Percentiles rank a stretch among this genome's conserved stretches.
Evolutionary conservation across 2,888 invertebrate species (phyloP).

Genomic region (Ormyrus nitidulus): DNA sequence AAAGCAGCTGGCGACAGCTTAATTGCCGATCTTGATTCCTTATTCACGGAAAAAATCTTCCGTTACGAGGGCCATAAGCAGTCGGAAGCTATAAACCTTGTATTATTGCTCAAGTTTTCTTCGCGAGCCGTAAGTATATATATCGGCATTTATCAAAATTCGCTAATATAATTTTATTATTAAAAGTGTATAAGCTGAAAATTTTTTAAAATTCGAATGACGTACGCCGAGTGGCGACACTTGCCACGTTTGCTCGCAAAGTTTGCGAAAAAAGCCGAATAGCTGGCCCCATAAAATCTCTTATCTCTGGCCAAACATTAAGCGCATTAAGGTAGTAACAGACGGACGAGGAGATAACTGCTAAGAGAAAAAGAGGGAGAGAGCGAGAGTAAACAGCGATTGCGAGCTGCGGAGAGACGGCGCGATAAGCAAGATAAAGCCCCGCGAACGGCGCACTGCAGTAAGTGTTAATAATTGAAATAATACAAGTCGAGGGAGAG

Average conservation of each 20-base stretch:
- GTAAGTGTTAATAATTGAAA: conserved; percentile 55
- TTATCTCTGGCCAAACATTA: too few relatives aligned
- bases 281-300: too few relatives aligned
- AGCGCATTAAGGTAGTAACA: conserved; percentile 5
- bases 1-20: background rate
- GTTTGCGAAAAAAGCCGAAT: background rate
- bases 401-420: background rate
- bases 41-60: too few relatives aligned
- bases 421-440: conserved; percentile 40
- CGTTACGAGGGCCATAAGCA: too few relatives aligned
- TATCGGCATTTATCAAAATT: too few relatives aligned
- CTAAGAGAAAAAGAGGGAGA: background rate
- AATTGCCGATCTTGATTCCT: background rate
- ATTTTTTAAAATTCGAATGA: too few relatives aligned
- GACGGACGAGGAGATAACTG: conserved; percentile 9
- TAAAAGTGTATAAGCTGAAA: too few relatives aligned
- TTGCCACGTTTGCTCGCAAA: too few relatives aligned
- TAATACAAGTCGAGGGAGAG: conserved; percentile 30
- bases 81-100: background rate
- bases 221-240: too few relatives aligned
- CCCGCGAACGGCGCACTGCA: conserved; percentile 41
- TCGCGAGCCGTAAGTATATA: background rate
- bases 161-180: too few relatives aligned
- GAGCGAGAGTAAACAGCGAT: background rate
- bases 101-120: background rate